Base-by-base conservation (phyloP, 2,888 invertebrate species). In the Oegoconia quadripuncta region DNA sequence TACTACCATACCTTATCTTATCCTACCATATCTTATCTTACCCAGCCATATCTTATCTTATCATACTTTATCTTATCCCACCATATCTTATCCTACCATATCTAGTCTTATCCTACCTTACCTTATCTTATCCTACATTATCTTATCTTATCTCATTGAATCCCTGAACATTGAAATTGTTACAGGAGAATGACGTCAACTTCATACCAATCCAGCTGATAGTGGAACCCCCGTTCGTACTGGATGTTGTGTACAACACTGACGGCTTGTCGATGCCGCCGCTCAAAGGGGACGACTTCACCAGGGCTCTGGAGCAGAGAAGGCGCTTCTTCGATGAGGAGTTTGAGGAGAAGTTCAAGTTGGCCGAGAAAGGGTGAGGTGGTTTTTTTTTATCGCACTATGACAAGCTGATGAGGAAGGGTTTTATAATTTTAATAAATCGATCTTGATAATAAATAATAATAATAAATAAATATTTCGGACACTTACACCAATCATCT, bases 211-310 rank as follows among this genome's bases (percentile, higher is more conserved):
- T 92, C n/a, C 94, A 95, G 71, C 74, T 96, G 33, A 90, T 94
- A 0, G 92, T 92, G 0, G 91, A 91, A 50, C 87, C 95, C 0
- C 96, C 97, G 0, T 95, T 96, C 54, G 90, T 92, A 0, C 72
- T 97, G 42, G 97, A 98, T 62, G 86, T 97, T 1, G 91, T 93
- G 0, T 98, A 93, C 64, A 94, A 96, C 47, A 94, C 96, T 0
- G 92, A 90, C 6, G 93, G 91, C 37, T 84, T 89, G 3, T 89
- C 91, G 0, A 51, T 72, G 0, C 90, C 64, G 50, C 89, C 67
- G 48, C 78, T 66, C 62, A 88, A 89, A 2, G 93, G 93, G 0
- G 86, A 91, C 0, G 83, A 81, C 1, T 97, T 93, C 53, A 90
- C 93, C 0, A 82, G 79, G n/a, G 88, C 90, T 0, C 64, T 97